Conservation (phyloP, 2,797 vertebrate species). For the Sebastes oblongus region DNA sequence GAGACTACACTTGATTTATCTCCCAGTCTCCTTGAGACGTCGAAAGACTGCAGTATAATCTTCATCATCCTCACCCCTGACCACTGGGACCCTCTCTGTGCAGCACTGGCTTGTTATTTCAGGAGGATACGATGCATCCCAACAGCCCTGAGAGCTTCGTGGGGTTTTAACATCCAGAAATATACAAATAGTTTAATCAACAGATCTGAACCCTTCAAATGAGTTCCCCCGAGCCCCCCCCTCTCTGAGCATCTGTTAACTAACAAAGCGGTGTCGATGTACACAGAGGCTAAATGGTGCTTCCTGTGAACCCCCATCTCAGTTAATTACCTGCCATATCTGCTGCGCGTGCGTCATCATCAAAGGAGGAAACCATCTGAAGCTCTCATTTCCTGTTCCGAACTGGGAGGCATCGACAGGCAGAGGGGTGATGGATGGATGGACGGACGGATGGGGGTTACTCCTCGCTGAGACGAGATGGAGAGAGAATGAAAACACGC, state of each 20-base stretch:
- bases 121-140: neutral
- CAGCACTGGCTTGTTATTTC: neutral
- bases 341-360: slow-evolving; percentile 40
- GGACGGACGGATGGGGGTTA: neutral
- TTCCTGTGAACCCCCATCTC: slow-evolving; percentile 35
- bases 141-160: neutral
- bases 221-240: neutral
- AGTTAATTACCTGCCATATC: slow-evolving; percentile 57
- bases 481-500: slow-evolving; percentile 18
- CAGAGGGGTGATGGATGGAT: slow-evolving; percentile 38
- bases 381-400: slow-evolving; percentile 53
- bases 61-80: neutral
- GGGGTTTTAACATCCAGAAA: neutral
- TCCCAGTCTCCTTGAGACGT: neutral
- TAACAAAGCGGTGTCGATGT: neutral
- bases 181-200: neutral
- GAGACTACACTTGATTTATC: neutral
- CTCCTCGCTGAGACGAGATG: slow-evolving; percentile 18
- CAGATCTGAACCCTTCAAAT: neutral
- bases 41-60: slow-evolving; percentile 1
- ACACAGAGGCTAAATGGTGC: slow-evolving; percentile 10
- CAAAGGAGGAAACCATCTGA: slow-evolving; percentile 48
- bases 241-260: neutral
- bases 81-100: neutral
- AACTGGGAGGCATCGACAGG: slow-evolving; percentile 38